Evolutionary conservation across 2,888 invertebrate genomes (phyloP).

Genomic region (Pseudanteris insignis): DNA sequence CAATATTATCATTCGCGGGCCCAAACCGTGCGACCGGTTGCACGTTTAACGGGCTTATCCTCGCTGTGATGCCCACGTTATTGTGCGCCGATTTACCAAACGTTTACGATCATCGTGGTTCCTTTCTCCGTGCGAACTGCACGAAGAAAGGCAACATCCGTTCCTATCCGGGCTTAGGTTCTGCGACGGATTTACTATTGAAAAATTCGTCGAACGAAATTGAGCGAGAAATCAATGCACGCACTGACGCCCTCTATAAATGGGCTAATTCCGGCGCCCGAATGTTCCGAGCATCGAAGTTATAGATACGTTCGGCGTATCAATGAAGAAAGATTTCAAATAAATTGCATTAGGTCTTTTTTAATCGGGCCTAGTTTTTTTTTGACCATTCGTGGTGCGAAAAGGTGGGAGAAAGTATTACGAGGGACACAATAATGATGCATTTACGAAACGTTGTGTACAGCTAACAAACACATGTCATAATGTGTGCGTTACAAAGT

Average conservation of each 20-base stretch:
- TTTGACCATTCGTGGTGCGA: too few relatives aligned
- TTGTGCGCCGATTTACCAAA: conserved; percentile 58
- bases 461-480: too few relatives aligned
- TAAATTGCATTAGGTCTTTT: too few relatives aligned
- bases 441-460: too few relatives aligned
- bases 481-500: too few relatives aligned
- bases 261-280: conserved; percentile 26
- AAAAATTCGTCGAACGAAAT: conserved; percentile 61
- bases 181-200: conserved; percentile 47
- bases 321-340: too few relatives aligned
- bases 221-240: conserved; percentile 65
- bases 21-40: conserved; percentile 45
- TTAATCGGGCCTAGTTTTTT: too few relatives aligned
- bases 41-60: conserved; percentile 61
- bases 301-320: too few relatives aligned
- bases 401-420: too few relatives aligned
- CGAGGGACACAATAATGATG: too few relatives aligned
- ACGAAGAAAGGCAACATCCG: conserved; percentile 21
- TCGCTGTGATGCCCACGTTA: conserved; percentile 47
- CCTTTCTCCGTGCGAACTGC: conserved; percentile 26
- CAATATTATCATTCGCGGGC: conserved; percentile 24
- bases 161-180: conserved; percentile 40
- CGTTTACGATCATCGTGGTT: conserved; percentile 50
- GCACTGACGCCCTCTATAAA: conserved; percentile 62
- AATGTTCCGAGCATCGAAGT: neutral